Percentiles rank a stretch among this genome's conserved stretches.
Evolutionary conservation across 2,113 vertebrate species (phyloP).

Genomic region (Paramormyrops kingsleyae): DNA sequence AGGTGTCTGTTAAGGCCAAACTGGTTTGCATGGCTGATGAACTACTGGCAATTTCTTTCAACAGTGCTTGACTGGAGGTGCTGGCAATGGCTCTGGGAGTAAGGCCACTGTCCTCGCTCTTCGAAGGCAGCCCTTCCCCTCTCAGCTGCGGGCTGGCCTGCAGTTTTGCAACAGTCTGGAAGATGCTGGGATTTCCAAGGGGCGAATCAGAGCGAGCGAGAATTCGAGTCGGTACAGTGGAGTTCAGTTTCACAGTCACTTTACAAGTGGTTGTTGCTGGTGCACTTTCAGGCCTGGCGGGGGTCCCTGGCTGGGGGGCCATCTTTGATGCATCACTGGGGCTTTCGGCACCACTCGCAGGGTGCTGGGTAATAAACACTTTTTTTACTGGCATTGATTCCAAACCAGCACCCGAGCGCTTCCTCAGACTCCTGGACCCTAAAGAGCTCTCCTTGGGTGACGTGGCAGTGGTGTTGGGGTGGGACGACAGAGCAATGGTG

Average conservation of each 20-base stretch:
- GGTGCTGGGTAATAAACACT: slow-evolving; percentile 65
- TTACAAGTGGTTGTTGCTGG: slow-evolving; percentile 52
- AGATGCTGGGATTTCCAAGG: slow-evolving; percentile 43
- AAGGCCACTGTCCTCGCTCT: slow-evolving; percentile 61
- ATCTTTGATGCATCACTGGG: slow-evolving; percentile 51
- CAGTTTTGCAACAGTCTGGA: slow-evolving; percentile 47
- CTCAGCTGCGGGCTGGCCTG: slow-evolving; percentile 58
- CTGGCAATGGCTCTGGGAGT: slow-evolving; percentile 42
- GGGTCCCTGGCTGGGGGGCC: slow-evolving; percentile 51
- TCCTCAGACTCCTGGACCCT: slow-evolving; percentile 80
- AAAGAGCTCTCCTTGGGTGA: slow-evolving; percentile 66
- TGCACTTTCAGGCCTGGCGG: slow-evolving; percentile 55
- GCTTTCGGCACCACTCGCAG: slow-evolving; percentile 43
- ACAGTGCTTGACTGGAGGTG: slow-evolving; percentile 64
- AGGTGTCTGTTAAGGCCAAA: slow-evolving; percentile 65
- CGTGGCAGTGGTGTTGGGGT: slow-evolving; percentile 54
- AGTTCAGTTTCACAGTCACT: slow-evolving; percentile 44
- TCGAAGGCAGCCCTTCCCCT: slow-evolving; percentile 64
- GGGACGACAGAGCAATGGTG: slow-evolving; percentile 65
- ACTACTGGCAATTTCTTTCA: slow-evolving; percentile 76
- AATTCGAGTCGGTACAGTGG: slow-evolving; percentile 45
- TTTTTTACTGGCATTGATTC: slow-evolving; percentile 81
- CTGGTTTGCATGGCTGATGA: slow-evolving; percentile 65
- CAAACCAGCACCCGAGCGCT: slow-evolving; percentile 59
- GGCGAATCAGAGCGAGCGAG: slow-evolving; percentile 52